Base-by-base conservation (phyloP, 2,797 vertebrate genomes). In the Trematomus bernacchii region DNA sequence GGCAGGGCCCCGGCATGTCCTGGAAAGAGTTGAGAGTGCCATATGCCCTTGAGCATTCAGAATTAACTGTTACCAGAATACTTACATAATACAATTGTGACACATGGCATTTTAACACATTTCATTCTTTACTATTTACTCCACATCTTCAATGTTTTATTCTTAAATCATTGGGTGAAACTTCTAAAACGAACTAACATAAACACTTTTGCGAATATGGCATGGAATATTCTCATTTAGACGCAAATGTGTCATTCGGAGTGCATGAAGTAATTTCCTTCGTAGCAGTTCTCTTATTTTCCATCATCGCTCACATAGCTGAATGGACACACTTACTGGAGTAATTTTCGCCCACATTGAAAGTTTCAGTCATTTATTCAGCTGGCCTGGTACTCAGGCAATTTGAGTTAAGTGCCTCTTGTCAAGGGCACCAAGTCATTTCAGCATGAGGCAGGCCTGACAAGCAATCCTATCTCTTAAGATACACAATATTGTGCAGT, bases 341-440 rank as follows among this genome's bases (percentile, higher is more conserved):
- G 74, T 55, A 1, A 86, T 80, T 89, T 73, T 76, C 66, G 71
- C 55, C 37, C 18, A 12, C 65, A 66, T 12, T 69, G 19, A 82
- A 71, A 6, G 2, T 59, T 68, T 83, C 43, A 71, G 48, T 73
- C 63, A 82, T 87, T 86, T 83, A 69, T 87, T 82, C 81, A 82
- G 83, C 70, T 61, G 65, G 43, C 21, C 79, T 82, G 67, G 68
- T 76, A 66, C 47, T 75, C 73, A 70, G 80, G 63, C 64, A 74
- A 73, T 87, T 76, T 69, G 66, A 77, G 33, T 43, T 80, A 78
- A 85, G 64, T 64, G 70, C n/a, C 15, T 16, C 15, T 21, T 27
- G 73, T 88, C 71, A 89, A 87, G 82, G 83, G 27, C 74, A 82
- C 19, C 2, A 10, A 77, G 43, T 68, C 18, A 21, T 73, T 84